Base-by-base conservation (phyloP, 1,140 invertebrate species). In the Oreohelix idahoensis region DNA sequence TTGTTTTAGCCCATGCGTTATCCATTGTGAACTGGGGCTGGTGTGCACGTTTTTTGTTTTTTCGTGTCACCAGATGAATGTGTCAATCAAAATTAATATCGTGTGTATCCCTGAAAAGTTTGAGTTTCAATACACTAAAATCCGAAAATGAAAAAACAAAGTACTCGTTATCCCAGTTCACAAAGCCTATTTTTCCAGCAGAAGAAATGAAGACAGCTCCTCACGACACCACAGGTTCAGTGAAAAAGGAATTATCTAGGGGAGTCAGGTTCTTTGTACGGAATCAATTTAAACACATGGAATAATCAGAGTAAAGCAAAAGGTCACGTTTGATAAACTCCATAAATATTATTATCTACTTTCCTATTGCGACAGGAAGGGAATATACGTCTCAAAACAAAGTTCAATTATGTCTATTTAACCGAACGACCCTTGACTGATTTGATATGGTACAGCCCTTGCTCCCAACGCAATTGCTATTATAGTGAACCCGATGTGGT, bases 1-100 rank as follows among this genome's bases (percentile, higher is more conserved):
- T 96, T 90, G 96, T 95, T 95, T 98, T 99, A 88, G 95, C 93
- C 95, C 98, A 97, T 94, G 95, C 96, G 95, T 98, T 96, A 94
- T 99, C 98, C 98, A 99, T 99, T 94, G 86, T 84, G 77, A 83
- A 84, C 79, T 80, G 79, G 73, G 32, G 79, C 77, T 80, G 79
- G 82, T 82, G 71, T 1, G 45, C 80, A 87, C 82, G 81, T 29
- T 79, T 45, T 45, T 45, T n/a, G n/a, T n/a, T 75, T 38, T 66
- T 74, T 8, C 38, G 58, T 83, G 77, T 86, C 85, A 84, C 86
- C 76, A 70, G n/a, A n/a, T n/a, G n/a, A n/a, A n/a, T n/a, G n/a
- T 69, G 66, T 82, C 35, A 75, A 58, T 17, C 42, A 35, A 53
- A 74, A 35, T n/a, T 35, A 75, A 58, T 75, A 26, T 63, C 29